Percentiles rank a stretch among this genome's conserved stretches.
Evolutionary conservation across 2,888 invertebrate species (phyloP).

Genomic region (Erpobdella octoculata): DNA sequence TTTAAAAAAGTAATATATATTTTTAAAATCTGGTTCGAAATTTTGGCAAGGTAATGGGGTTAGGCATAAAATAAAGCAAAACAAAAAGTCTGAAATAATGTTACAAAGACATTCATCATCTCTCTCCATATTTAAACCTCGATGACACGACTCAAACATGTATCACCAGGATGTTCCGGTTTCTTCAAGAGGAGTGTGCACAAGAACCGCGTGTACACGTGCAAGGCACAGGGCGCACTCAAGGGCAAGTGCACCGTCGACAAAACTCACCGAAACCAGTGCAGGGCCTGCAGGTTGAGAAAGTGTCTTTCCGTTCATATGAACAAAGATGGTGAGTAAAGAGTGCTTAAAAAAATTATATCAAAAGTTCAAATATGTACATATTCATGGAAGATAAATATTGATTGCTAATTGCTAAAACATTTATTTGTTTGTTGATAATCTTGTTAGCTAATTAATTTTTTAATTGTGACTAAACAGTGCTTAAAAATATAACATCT

Average conservation of each 20-base stretch:
- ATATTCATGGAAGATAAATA: too few species aligned
- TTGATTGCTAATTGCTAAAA: too few species aligned
- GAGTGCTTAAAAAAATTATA: neutral
- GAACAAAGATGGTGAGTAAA: slow-evolving; percentile 84
- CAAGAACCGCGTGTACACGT: slow-evolving; percentile 80
- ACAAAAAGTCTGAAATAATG: too few species aligned
- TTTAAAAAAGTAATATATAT: too few species aligned
- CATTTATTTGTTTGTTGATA: too few species aligned
- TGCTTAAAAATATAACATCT: too few species aligned
- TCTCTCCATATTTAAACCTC: neutral
- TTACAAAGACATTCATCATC: too few species aligned
- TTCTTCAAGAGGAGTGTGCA: slow-evolving; percentile 74
- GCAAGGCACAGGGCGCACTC: slow-evolving; percentile 79
- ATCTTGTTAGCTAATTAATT: too few species aligned
- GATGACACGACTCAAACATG: neutral
- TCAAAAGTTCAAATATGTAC: neutral
- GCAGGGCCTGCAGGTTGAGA: slow-evolving; percentile 79
- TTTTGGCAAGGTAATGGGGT: too few species aligned
- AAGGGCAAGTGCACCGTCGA: slow-evolving; percentile 81
- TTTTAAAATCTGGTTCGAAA: too few species aligned
- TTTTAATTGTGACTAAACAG: neutral
- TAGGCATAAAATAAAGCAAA: too few species aligned
- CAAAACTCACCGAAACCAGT: slow-evolving; percentile 91
- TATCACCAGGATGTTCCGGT: slow-evolving; percentile 46
- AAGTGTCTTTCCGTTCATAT: slow-evolving; percentile 87